A percentile compares a stretch with the other conserved stretches of the same genome.
Conservation (phyloP, 2,888 invertebrate genomes). For the Epinotia demarniana region DNA sequence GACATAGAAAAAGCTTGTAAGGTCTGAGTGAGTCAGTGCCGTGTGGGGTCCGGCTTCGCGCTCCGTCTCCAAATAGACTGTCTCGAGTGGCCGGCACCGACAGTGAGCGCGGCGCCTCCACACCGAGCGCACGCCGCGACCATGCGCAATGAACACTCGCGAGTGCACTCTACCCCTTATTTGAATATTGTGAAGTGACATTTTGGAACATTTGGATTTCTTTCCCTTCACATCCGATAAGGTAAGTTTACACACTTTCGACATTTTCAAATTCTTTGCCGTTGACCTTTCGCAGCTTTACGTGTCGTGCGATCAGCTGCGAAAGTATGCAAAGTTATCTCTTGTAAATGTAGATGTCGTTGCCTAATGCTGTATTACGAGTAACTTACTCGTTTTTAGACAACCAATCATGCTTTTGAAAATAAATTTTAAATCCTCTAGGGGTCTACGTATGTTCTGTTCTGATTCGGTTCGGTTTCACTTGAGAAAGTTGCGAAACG, state of each 20-base stretch:
- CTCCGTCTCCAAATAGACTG: constrained; percentile 38
- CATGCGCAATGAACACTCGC: constrained; percentile 72
- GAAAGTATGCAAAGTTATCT: constrained; percentile 62
- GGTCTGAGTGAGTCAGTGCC: constrained; percentile 32
- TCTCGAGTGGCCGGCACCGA: constrained; percentile 52
- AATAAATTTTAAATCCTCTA: constrained; percentile 8
- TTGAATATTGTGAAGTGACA: constrained; percentile 75
- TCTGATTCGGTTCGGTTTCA: constrained; percentile 40
- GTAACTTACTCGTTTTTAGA: constrained; percentile 28
- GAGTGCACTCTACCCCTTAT: constrained; percentile 69
- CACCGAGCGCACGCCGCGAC: constrained; percentile 65
- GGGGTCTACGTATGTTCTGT: constrained; percentile 15
- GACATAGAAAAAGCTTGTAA: constrained; percentile 31
- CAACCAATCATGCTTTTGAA: constrained; percentile 17
- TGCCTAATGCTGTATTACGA: constrained; percentile 27
- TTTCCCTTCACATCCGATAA: constrained; percentile 49
- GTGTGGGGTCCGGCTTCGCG: constrained; percentile 44
- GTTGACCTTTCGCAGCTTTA: constrained; percentile 57
- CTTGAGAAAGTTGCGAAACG: constrained; percentile 44
- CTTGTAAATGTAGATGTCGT: constrained; percentile 33
- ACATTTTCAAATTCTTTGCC: constrained; percentile 5
- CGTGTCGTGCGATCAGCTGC: constrained; percentile 71
- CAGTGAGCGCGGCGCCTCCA: constrained; percentile 76
- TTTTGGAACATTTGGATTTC: constrained; percentile 62
- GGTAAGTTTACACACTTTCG: constrained; percentile 54